Conservation (phyloP, 2,888 invertebrate species). For the Cantharis rufa region DNA sequence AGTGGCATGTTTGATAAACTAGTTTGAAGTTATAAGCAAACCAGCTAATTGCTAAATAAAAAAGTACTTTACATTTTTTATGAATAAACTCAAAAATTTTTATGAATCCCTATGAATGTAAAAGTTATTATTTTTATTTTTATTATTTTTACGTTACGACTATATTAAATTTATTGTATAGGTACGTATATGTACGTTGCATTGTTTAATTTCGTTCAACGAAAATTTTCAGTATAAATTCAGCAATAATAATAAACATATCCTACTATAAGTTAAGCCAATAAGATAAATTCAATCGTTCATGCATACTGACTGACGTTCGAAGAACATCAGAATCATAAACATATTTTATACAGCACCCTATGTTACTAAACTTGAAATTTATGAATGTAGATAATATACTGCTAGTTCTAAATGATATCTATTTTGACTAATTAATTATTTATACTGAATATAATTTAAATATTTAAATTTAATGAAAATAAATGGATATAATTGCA, state of each 20-base stretch:
- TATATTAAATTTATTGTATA: not conserved
- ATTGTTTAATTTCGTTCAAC: no score
- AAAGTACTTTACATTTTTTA: not conserved
- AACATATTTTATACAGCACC: conserved; percentile 22
- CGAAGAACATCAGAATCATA: conserved; percentile 27
- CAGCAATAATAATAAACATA: not conserved
- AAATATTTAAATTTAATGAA: not conserved
- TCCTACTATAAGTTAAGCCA: not conserved
- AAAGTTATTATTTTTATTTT: not conserved
- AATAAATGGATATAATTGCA: not conserved
- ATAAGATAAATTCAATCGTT: conserved; percentile 2
- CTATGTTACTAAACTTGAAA: conserved; percentile 27
- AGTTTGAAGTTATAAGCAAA: conserved; percentile 3
- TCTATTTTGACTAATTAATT: not conserved
- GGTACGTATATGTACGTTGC: not conserved
- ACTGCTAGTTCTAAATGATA: not conserved
- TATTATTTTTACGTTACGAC: not conserved
- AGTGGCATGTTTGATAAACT: conserved; percentile 27
- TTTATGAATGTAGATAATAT: conserved; percentile 18
- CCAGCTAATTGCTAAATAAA: not conserved
- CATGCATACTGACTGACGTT: conserved; percentile 24
- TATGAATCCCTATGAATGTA: not conserved
- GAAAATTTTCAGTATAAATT: not conserved
- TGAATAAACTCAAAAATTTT: not conserved
- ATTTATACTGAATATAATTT: conserved; percentile 1